Evolutionary conservation across 2,797 vertebrate genomes (phyloP).

Genomic region (Danio choprae): DNA sequence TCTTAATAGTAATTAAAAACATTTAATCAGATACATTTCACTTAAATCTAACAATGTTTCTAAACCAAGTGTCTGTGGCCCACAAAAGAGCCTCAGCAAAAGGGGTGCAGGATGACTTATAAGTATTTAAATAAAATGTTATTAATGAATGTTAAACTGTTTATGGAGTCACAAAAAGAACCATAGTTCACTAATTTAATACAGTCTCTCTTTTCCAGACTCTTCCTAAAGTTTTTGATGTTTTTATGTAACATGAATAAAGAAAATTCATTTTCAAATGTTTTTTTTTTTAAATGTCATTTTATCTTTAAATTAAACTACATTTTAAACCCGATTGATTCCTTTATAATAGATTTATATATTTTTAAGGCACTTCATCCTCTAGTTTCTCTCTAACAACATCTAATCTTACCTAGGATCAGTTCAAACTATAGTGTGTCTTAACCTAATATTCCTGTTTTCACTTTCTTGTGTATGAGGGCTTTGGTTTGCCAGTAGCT

Average conservation of each 20-base stretch:
- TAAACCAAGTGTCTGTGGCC: background rate
- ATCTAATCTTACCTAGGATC: constrained; percentile 1
- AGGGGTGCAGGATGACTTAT: background rate
- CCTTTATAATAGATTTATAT: background rate
- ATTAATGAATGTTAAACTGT: background rate
- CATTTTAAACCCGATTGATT: background rate
- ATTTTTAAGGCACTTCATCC: too few relatives aligned
- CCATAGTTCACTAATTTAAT: too few relatives aligned
- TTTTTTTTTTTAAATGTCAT: too few relatives aligned
- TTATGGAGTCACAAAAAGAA: too few relatives aligned
- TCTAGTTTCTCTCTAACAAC: background rate
- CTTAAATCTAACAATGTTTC: background rate
- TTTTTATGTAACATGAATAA: too few relatives aligned
- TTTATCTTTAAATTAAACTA: background rate
- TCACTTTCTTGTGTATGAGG: constrained; percentile 1
- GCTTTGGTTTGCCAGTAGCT: background rate
- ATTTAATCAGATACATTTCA: background rate
- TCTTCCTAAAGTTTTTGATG: too few relatives aligned
- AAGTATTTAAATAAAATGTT: background rate
- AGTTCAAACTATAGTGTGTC: background rate
- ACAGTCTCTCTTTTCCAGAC: too few relatives aligned
- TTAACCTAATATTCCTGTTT: constrained; percentile 19
- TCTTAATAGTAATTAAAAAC: background rate
- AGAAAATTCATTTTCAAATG: too few relatives aligned
- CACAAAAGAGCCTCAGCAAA: background rate